phyloP scores from a whole-genome alignment of 1,140 invertebrate species.

The Temnothorax longispinosus region DNA sequence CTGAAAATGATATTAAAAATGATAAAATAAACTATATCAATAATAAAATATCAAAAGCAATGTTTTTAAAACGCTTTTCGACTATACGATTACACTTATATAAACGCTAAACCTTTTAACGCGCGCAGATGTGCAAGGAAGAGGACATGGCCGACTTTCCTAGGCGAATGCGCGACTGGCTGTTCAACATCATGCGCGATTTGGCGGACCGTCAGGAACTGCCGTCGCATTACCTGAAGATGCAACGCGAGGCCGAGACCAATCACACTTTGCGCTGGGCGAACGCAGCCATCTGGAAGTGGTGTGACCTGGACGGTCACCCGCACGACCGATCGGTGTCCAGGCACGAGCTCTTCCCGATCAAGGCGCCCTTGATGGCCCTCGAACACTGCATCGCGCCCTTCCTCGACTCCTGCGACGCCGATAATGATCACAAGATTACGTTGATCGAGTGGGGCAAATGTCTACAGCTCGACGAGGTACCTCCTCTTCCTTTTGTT shows the following conservation, averaged over 20 bases:
- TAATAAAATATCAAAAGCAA: background rate
- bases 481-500: conserved; percentile 72
- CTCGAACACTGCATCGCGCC: conserved; percentile 98
- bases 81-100: background rate
- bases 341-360: conserved; percentile 97
- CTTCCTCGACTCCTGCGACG: conserved; percentile 96
- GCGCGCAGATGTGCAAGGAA: conserved; percentile 89
- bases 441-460: conserved; percentile 96
- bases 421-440: conserved; percentile 94
- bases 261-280: conserved; percentile 94
- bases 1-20: background rate
- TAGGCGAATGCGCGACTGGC: conserved; percentile 97
- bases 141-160: conserved; percentile 96
- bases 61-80: background rate
- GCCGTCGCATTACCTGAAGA: conserved; percentile 92
- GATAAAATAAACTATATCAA: background rate
- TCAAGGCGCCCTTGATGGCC: conserved; percentile 95
- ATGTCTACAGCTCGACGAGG: conserved; percentile 94
- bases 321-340: conserved; percentile 95
- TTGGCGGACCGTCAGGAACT: conserved; percentile 95
- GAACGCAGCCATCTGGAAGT: conserved; percentile 98
- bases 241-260: conserved; percentile 95
- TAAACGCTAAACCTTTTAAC: background rate
- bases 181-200: conserved; percentile 98
- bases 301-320: conserved; percentile 96